Percentiles rank a stretch among this genome's conserved stretches.
Conservation (phyloP, 1,140 invertebrate genomes). For the Hyles euphorbiae region DNA sequence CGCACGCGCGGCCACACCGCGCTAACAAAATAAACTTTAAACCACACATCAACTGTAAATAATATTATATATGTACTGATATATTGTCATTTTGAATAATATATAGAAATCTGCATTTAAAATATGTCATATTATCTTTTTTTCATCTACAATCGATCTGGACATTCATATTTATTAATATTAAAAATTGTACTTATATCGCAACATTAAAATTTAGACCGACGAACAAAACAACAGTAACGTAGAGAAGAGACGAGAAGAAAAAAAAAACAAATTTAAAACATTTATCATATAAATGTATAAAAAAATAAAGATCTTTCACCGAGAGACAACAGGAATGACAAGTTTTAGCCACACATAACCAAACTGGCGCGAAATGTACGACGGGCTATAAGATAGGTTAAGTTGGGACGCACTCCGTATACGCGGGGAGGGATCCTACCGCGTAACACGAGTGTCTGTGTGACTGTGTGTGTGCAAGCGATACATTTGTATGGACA, state of each 20-base stretch:
- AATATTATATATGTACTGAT: slow-evolving; percentile 47
- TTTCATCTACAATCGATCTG: slow-evolving; percentile 53
- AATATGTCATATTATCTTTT: slow-evolving; percentile 47
- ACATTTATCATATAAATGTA: slow-evolving; percentile 52
- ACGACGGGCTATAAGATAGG: background rate
- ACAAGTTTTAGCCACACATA: slow-evolving; percentile 32
- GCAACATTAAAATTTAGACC: slow-evolving; percentile 63
- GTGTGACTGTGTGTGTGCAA: no score
- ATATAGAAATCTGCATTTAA: slow-evolving; percentile 72
- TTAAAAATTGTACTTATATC: slow-evolving; percentile 66
- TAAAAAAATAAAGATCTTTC: slow-evolving; percentile 72
- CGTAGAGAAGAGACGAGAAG: slow-evolving; percentile 32
- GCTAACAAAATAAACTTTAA: slow-evolving; percentile 42
- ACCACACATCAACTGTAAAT: slow-evolving; percentile 56
- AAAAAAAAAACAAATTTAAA: slow-evolving; percentile 34
- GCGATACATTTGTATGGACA: slow-evolving; percentile 6
- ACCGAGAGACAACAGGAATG: slow-evolving; percentile 66
- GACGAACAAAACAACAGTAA: slow-evolving; percentile 32
- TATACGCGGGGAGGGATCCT: no score
- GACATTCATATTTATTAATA: slow-evolving; percentile 57
- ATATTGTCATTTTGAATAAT: slow-evolving; percentile 70
- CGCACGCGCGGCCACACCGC: slow-evolving; percentile 1
- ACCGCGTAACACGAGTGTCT: no score
- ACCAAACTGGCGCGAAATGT: background rate
- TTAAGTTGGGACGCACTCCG: no score